Evolutionary conservation across 1,140 invertebrate species (phyloP).

Genomic region (Nymphalis io): DNA sequence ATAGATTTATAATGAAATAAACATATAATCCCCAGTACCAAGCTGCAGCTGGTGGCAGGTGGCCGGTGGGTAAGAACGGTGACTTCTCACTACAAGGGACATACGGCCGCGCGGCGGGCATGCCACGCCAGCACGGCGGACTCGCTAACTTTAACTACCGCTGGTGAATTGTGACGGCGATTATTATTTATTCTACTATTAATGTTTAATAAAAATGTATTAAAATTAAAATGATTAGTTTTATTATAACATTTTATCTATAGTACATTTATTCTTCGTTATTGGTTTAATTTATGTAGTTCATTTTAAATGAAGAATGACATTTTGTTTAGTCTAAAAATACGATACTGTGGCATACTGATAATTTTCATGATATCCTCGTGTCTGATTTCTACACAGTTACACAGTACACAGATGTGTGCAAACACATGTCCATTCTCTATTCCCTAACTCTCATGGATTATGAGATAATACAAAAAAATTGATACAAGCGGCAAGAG

Average conservation of each 20-base stretch:
- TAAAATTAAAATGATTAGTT: constrained; percentile 1
- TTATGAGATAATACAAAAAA: no score
- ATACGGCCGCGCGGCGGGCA: constrained; percentile 47
- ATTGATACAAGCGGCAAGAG: no score
- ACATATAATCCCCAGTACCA: constrained; percentile 34
- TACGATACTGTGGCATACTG: no score
- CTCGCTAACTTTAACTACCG: constrained; percentile 48
- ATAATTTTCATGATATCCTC: no score
- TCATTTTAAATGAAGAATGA: no score
- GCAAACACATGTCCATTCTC: no score
- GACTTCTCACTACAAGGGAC: constrained; percentile 57
- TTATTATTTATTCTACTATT: constrained; percentile 10
- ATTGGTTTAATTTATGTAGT: no score
- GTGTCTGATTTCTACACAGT: no score
- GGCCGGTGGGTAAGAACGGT: constrained; percentile 57
- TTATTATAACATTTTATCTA: neutral
- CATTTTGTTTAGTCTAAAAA: no score
- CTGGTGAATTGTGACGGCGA: constrained; percentile 29
- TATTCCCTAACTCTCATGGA: no score
- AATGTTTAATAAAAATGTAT: constrained; percentile 2
- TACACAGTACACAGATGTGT: no score
- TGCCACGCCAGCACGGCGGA: constrained; percentile 45
- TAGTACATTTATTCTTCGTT: neutral
- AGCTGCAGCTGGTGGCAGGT: constrained; percentile 51
- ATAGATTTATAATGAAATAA: neutral